phyloP scores from a whole-genome alignment of 2,888 invertebrate species.

The Nezara viridula region DNA sequence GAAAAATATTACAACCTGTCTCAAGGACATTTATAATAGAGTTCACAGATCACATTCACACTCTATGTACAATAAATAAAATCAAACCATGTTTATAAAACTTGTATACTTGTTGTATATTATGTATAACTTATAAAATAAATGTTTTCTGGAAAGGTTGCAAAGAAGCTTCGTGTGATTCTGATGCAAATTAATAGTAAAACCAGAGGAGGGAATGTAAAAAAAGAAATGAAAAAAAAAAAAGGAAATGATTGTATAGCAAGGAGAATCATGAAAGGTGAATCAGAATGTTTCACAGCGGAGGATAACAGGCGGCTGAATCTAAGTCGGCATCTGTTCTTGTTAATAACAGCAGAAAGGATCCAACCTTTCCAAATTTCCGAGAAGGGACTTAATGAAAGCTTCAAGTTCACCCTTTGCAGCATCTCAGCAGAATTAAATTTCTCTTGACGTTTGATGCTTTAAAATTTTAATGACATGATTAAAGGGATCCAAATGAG shows the following conservation, averaged over 20 bases:
- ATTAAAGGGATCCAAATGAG: constrained; percentile 38
- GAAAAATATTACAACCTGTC: too few relatives aligned
- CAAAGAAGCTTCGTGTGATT: background rate
- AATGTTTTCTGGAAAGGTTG: too few relatives aligned
- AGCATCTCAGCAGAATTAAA: constrained; percentile 37
- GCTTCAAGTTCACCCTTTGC: constrained; percentile 36
- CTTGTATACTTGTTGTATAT: too few relatives aligned
- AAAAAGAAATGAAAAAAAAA: background rate
- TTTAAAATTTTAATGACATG: constrained; percentile 41
- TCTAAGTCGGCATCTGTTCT: constrained; percentile 19
- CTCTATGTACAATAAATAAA: too few relatives aligned
- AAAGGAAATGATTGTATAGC: background rate
- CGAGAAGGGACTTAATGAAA: constrained; percentile 36
- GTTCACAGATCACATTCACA: too few relatives aligned
- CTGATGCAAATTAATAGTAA: background rate
- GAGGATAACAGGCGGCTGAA: background rate
- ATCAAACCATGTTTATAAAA: too few relatives aligned
- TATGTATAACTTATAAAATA: too few relatives aligned
- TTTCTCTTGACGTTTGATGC: constrained; percentile 37
- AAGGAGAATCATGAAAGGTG: constrained; percentile 8
- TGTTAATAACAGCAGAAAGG: constrained; percentile 37
- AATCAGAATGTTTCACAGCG: background rate
- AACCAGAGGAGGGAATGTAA: background rate
- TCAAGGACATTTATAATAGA: too few relatives aligned
- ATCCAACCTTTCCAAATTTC: constrained; percentile 18